Conservation (phyloP, 2,888 invertebrate genomes). For the Chironomus riparius region DNA sequence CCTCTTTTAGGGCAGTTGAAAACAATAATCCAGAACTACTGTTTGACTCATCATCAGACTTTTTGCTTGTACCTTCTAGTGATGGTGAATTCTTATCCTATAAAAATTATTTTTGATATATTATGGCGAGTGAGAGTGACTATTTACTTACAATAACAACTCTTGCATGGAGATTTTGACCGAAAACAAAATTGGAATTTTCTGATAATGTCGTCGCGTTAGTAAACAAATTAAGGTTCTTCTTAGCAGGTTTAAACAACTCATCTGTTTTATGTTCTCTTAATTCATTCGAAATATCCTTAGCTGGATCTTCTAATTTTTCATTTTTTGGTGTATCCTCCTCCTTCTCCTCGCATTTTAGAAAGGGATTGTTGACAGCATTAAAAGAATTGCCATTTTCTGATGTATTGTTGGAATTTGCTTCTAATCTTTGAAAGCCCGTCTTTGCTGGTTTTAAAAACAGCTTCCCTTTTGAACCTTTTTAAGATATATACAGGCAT, state of each 20-base stretch:
- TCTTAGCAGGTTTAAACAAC: conserved; percentile 7
- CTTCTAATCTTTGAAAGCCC: neutral
- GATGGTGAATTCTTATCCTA: neutral
- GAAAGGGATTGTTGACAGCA: conserved; percentile 6
- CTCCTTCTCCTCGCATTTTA: conserved; percentile 20
- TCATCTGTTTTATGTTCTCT: neutral
- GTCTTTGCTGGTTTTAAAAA: neutral
- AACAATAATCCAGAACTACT: conserved; percentile 35
- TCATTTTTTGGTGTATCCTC: neutral
- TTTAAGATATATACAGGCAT: neutral
- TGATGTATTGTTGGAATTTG: neutral
- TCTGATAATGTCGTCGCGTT: conserved; percentile 40
- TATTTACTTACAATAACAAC: conserved; percentile 52
- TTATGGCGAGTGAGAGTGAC: neutral
- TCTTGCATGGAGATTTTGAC: conserved; percentile 81
- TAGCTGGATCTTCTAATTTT: neutral
- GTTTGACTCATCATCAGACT: conserved; percentile 39
- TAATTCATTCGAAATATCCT: neutral
- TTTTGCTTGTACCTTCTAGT: neutral
- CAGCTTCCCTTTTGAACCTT: neutral
- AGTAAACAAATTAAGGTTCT: conserved; percentile 4
- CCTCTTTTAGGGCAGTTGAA: neutral
- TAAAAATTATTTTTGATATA: neutral
- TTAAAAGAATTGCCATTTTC: neutral
- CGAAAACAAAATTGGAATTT: conserved; percentile 73